Evolutionary conservation across 2,888 invertebrate genomes (phyloP), one percentile per base, ranked within the genome.

Genomic region (Ophion slaviceki): DNA sequence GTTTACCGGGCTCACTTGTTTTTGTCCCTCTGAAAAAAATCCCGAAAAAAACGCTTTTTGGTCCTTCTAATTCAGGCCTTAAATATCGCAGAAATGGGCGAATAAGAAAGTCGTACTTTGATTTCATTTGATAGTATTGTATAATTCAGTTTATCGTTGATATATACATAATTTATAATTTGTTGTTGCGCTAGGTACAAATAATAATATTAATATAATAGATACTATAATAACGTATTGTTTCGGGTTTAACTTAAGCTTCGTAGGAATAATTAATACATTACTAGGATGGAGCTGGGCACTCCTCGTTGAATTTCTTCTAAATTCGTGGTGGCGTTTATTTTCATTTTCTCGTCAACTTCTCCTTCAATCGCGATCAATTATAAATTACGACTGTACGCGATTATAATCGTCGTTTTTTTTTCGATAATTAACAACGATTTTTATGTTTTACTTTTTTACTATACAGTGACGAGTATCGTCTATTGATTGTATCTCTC

Each of bases 121-220:
- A 70, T 79, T 84, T 80, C 76, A 71, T 87, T 85, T 80, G 61
- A 85, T 86, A 76, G 82, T 86, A 86, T 87, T 71, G 82, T 86
- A 86, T 88, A 83, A 87, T 87, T 82, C 82, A 88, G 84, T 86
- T 86, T 86, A 88, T 84, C 85, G 85, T 79, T 82, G 86, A 82
- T 87, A 90, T 91, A 92, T 92, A 92, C 92, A 92, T 91, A 92
- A 92, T 92, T 92, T 92, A 92, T 92, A 91, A 90, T 91, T 89
- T 90, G 88, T 88, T 90, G 88, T 87, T 88, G 86, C 83, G 87
- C 91, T 92, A 92, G 90, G 87, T 92, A 92, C 91, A 92, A 91
- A 92, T 91, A 92, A 91, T 90, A 91, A 88, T 90, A 86, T 82
- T 84, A 85, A 86, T 85, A 77, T 75, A 82, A 79, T 87, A 86